These are phyloP conservation scores for Pterocles orientalis DNA, from an alignment of 2,113 vertebrate genomes.

Conservation along the genomic window DNA sequence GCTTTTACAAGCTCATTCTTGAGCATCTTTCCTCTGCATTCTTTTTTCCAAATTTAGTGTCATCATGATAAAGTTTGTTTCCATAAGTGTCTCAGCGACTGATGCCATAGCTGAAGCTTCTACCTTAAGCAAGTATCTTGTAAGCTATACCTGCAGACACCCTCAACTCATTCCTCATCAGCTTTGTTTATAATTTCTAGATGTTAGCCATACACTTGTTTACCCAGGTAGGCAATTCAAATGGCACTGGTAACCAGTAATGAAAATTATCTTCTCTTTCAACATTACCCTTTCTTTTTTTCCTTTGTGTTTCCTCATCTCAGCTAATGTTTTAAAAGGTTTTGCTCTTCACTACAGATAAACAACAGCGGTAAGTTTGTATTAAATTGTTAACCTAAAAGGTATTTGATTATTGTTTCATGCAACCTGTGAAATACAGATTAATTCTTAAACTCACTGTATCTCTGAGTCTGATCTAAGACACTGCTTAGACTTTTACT, in stretches of 20 bases:
- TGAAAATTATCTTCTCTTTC: not conserved
- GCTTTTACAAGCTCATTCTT: constrained; percentile 58
- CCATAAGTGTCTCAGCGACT: not conserved
- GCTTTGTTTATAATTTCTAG: not conserved
- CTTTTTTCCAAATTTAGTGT: constrained; percentile 8
- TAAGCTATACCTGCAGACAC: not conserved
- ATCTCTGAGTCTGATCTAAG: not conserved
- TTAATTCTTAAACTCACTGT: not conserved
- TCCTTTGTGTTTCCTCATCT: not conserved
- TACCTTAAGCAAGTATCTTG: not conserved
- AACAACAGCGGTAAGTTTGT: not conserved
- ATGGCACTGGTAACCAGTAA: not conserved
- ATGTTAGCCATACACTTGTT: not conserved
- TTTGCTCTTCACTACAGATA: not conserved
- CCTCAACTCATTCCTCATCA: not conserved
- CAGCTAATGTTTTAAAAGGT: not conserved
- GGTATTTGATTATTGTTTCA: not conserved
- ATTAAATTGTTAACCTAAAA: not conserved
- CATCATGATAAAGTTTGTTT: constrained; percentile 5
- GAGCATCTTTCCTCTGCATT: constrained; percentile 38
- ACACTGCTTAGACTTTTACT: not conserved
- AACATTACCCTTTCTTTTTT: not conserved
- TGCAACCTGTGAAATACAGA: not conserved
- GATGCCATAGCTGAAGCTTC: not conserved
- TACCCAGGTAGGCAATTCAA: not conserved